Conservation (phyloP, 2,797 vertebrate genomes). For the Caiman crocodilus region DNA sequence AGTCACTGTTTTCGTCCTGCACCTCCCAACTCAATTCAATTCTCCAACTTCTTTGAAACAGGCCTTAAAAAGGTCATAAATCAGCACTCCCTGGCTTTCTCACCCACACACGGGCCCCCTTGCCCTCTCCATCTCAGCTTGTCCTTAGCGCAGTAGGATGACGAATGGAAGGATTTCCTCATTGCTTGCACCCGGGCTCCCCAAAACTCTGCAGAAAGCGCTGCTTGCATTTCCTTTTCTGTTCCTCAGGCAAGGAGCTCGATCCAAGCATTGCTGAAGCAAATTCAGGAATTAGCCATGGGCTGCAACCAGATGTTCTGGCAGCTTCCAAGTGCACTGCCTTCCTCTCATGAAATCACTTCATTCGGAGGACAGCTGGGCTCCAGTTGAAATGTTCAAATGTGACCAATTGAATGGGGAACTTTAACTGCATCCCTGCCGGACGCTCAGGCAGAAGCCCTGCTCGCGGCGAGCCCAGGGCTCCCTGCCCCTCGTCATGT, state of each 20-base stretch:
- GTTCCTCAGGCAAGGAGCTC: not conserved
- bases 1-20: not conserved
- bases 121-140: not conserved
- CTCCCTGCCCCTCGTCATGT: not conserved
- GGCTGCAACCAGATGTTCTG: conserved; percentile 23
- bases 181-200: not conserved
- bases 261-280: not conserved
- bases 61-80: not conserved
- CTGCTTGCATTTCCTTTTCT: not conserved
- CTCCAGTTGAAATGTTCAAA: not conserved
- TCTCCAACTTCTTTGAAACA: not conserved
- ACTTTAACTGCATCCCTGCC: conserved; percentile 1
- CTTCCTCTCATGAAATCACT: conserved; percentile 7
- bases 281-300: not conserved
- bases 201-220: not conserved
- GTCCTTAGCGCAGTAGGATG: not conserved
- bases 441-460: not conserved
- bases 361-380: conserved; percentile 13
- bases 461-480: not conserved
- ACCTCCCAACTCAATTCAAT: not conserved
- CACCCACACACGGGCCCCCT: not conserved
- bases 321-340: not conserved
- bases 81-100: not conserved
- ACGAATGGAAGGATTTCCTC: not conserved
- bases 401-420: conserved; percentile 12